Evolutionary conservation across 2,888 invertebrate species (phyloP), one percentile per base, ranked within the genome.

Genomic region (Conus canariensis): DNA sequence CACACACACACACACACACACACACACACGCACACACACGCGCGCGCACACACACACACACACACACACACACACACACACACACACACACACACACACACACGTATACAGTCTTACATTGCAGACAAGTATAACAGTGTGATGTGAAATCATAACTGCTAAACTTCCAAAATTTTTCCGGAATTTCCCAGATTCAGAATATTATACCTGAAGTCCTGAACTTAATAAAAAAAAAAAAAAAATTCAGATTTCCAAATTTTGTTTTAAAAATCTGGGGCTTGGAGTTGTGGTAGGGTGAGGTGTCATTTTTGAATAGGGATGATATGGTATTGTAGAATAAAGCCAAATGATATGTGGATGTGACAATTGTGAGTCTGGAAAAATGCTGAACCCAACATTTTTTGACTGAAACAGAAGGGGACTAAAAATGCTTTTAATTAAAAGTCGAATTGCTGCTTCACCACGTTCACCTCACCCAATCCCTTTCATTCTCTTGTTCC

Each of bases 21-120:
- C 80, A 30, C 80, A 80, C 80, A 45, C 80, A 80, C 80, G 25
- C 80, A 80, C 30, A 12, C 16, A 82, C 56, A 45, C 80, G 16
- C 80, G 45, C 56, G 12, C 80, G 45, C 30, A 56, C 45, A 45
- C 56, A 74, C 56, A n/a, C 74, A 74, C 74, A n/a, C 74, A 74
- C 74, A n/a, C 74, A 74, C 74, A n/a, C 74, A 74, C 74, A 74
- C 74, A 74, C 60, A 64, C 60, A 64, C 60, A 64, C 60, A 64
- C 60, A 64, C 60, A 64, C 60, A 64, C 4, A 64, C 60, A 64
- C 4, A 83, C 83, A 56, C 58, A 56, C 16, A 56, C 58, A 83
- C 83, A 56, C 58, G 14, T 22, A 56, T 58, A 59, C 58, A 56
- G 58, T 6, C 83, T 12, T 56, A 7, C 58, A 56, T 22, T 1